Conservation (phyloP, 2,113 vertebrate genomes). For the Prochilodus magdalenae region DNA sequence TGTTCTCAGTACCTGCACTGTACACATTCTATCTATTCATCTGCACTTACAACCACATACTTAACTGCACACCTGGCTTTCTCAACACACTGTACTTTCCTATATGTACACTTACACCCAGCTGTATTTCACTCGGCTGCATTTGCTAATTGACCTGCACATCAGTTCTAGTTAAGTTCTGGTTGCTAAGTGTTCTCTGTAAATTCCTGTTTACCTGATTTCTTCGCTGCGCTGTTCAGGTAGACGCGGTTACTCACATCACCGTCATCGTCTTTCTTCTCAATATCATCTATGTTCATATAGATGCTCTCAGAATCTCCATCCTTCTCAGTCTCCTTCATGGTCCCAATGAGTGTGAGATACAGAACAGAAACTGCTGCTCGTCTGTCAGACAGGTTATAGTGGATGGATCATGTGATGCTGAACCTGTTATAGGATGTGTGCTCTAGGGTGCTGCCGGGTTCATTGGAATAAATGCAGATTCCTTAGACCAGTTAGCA, state of each 20-base stretch:
- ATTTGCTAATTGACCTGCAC: too few species aligned
- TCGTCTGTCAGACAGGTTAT: background rate
- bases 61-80: too few species aligned
- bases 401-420: background rate
- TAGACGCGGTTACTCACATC: background rate
- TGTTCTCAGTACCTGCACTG: too few species aligned
- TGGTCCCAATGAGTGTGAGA: background rate
- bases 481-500: too few species aligned
- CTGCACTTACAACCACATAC: too few species aligned
- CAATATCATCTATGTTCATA: constrained; percentile 14
- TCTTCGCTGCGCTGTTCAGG: background rate
- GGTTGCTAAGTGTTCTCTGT: too few species aligned
- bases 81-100: too few species aligned
- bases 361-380: background rate
- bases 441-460: background rate
- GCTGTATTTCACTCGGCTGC: too few species aligned
- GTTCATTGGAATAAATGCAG: too few species aligned
- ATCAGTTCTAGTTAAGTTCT: too few species aligned
- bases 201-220: background rate
- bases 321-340: background rate
- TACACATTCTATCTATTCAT: too few species aligned
- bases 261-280: background rate
- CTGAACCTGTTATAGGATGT: background rate
- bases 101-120: too few species aligned
- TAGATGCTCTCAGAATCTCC: constrained; percentile 21